Base-by-base conservation (phyloP, 2,888 invertebrate species). In the Lymantria dispar region DNA sequence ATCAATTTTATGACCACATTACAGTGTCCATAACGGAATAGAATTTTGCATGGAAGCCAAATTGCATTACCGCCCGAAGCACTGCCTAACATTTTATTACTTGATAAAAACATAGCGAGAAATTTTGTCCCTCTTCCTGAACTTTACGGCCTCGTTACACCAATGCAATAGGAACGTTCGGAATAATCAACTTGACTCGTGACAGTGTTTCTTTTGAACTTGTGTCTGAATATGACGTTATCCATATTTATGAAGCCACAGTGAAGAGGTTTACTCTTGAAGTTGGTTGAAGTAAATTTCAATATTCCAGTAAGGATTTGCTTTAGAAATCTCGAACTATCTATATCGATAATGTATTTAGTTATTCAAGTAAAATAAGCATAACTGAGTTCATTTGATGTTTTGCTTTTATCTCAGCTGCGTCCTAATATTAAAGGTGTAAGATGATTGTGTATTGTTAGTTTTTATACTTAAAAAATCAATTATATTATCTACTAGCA, bases 21-120 rank as follows among this genome's bases (percentile, higher is more conserved):
- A 66, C 62, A 51, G 62, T 65, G 70, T 67, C 68, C 62, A 64
- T 63, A 60, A 58, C 61, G 61, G 60, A 64, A 63, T 59, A 68
- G 66, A 74, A 74, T 79, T 79, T 72, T 70, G 76, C 73, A 62
- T 74, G 64, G 71, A 71, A 70, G 76, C 78, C 69, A 76, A 78
- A 78, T 78, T 78, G 73, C 70, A 71, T 75, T 63, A 67, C 74
- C 64, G 64, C 61, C 63, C 60, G 54, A 60, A 75, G 64, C 61
- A 66, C 69, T 67, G 72, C 70, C 72, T 70, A 71, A 74, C 76
- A 72, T 79, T 82, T 81, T 80, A 82, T 75, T 80, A 76, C 78
- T 80, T 78, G 77, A 77, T 81, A 80, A 82, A 80, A 82, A 78
- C 76, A 74, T 67, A 63, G 64, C 53, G 65, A 66, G 68, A 69